Conservation (phyloP, 2,113 vertebrate genomes). For the Acanthochromis polyacanthus region DNA sequence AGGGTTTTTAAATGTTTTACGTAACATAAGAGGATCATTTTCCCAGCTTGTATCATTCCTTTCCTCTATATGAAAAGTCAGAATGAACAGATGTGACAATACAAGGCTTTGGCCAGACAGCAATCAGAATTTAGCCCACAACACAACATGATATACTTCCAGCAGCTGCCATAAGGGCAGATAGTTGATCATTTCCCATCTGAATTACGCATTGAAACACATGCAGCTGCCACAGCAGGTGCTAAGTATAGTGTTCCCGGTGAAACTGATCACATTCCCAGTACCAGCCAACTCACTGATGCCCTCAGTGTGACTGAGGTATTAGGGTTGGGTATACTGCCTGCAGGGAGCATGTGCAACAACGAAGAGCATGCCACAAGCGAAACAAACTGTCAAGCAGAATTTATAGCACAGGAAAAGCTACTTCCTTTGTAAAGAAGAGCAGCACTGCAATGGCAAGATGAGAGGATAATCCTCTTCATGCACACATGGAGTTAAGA, state of each 20-base stretch:
- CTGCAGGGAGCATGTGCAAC: neutral
- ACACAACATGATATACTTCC: neutral
- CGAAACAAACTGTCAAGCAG: too few relatives aligned
- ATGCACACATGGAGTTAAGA: too few relatives aligned
- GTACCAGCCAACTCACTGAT: neutral
- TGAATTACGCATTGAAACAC: neutral
- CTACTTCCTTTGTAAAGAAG: too few relatives aligned
- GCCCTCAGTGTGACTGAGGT: neutral
- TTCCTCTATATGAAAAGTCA: constrained; percentile 5
- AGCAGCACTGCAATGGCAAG: too few relatives aligned
- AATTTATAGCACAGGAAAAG: too few relatives aligned
- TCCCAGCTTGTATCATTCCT: too few relatives aligned
- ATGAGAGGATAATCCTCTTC: too few relatives aligned
- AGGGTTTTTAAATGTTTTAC: constrained; percentile 6
- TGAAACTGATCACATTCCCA: constrained; percentile 1
- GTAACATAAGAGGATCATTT: neutral
- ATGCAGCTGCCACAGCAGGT: constrained; percentile 51
- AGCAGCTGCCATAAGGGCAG: constrained; percentile 18
- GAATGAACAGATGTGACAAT: neutral
- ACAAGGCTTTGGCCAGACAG: neutral
- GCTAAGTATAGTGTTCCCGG: constrained; percentile 1
- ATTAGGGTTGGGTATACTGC: too few relatives aligned
- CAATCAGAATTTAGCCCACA: neutral
- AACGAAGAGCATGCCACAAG: neutral
- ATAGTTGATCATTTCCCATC: constrained; percentile 3